Conservation (phyloP, 2,113 vertebrate genomes). For the Puntigrus tetrazona region DNA sequence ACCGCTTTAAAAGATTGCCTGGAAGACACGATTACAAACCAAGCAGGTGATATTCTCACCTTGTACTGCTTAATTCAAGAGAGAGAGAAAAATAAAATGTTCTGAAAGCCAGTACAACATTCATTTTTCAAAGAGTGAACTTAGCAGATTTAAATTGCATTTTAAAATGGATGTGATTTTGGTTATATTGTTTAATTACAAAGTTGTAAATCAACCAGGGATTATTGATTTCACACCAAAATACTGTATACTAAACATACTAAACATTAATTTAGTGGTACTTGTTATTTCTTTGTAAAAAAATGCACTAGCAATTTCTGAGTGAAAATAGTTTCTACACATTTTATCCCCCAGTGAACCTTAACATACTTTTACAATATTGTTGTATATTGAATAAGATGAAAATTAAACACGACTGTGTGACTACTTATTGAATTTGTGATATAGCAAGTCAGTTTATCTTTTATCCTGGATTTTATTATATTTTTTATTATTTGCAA, state of each 20-base stretch:
- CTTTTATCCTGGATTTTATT: background rate
- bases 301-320: no score
- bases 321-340: no score
- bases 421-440: background rate
- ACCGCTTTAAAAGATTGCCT: constrained; percentile 65
- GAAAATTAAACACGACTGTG: background rate
- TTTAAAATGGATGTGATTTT: background rate
- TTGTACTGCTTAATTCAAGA: constrained; percentile 38
- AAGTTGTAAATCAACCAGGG: background rate
- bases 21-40: constrained; percentile 66
- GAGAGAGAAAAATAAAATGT: background rate
- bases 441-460: background rate
- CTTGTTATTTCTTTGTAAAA: no score
- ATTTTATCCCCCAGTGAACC: no score
- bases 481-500: background rate
- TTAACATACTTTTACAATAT: background rate
- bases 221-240: background rate
- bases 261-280: no score
- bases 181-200: background rate
- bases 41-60: constrained; percentile 60
- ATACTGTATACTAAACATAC: background rate
- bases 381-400: background rate
- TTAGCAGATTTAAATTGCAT: background rate
- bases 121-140: background rate
- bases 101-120: background rate